phyloP scores from a whole-genome alignment of 2,888 invertebrate genomes.

The Carabus problematicus region DNA sequence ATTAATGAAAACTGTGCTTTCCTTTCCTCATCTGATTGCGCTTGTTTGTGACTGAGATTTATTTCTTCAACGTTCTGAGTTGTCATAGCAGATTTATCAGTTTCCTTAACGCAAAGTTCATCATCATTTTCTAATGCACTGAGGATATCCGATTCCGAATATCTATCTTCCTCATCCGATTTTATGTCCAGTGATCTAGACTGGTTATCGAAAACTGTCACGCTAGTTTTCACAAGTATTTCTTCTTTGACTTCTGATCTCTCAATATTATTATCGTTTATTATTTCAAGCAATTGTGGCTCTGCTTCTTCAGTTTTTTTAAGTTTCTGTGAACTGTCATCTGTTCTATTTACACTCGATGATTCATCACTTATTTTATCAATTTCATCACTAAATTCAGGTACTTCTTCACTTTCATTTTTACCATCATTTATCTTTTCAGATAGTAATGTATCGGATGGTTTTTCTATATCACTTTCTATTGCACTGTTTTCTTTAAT shows the following conservation, averaged over 20 bases:
- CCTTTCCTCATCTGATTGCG: background rate
- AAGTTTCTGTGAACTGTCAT: background rate
- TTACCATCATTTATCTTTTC: no score
- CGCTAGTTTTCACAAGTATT: background rate
- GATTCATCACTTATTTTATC: no score
- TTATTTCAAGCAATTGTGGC: background rate
- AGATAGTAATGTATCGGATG: no score
- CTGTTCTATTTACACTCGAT: background rate
- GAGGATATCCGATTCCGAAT: slow-evolving; percentile 3
- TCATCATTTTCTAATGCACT: slow-evolving; percentile 4
- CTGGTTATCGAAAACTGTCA: no score
- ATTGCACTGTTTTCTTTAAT: background rate
- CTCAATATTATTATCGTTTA: background rate
- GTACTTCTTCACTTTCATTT: no score
- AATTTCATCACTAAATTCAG: no score
- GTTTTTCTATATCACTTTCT: background rate
- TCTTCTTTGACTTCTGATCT: slow-evolving; percentile 17
- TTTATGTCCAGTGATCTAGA: no score
- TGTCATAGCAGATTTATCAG: no score
- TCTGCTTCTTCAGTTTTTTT: slow-evolving; percentile 1
- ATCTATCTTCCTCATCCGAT: slow-evolving; percentile 2
- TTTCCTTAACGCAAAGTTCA: no score
- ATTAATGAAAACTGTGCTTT: slow-evolving; percentile 24
- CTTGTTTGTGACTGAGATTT: background rate
- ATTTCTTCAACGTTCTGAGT: background rate